These are phyloP conservation scores for Caligus rogercresseyi DNA, from an alignment of 1,140 invertebrate species.

Conservation along the genomic window DNA sequence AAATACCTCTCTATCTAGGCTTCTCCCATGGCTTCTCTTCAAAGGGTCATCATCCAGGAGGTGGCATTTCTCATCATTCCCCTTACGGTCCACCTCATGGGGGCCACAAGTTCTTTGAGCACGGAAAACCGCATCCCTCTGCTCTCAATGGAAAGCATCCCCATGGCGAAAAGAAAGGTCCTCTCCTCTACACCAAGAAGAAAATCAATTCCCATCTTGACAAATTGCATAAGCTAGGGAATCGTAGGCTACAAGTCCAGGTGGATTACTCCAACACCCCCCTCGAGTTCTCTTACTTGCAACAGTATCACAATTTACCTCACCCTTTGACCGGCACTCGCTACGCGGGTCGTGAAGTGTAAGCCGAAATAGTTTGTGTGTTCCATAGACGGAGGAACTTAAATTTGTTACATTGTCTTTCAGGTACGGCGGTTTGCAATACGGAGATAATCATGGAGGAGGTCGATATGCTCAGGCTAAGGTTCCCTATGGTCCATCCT, in stretches of 20 bases:
- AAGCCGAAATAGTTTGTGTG: too few species aligned
- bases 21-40: not conserved
- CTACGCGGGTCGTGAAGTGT: too few species aligned
- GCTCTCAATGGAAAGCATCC: not conserved
- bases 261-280: conserved; percentile 3
- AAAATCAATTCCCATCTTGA: not conserved
- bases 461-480: too few species aligned
- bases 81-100: not conserved
- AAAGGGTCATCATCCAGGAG: not conserved
- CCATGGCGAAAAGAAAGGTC: not conserved
- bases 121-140: not conserved
- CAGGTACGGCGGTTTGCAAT: too few species aligned
- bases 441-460: too few species aligned
- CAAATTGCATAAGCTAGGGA: not conserved
- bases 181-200: not conserved
- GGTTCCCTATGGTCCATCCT: too few species aligned
- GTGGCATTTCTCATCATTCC: not conserved
- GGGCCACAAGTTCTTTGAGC: too few species aligned
- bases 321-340: conserved; percentile 6
- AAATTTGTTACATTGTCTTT: too few species aligned
- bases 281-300: conserved; percentile 1
- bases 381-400: too few species aligned
- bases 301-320: conserved; percentile 1
- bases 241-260: not conserved
- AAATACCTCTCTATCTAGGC: too few species aligned